Percentiles rank a stretch among this genome's conserved stretches.
Conservation (phyloP, 2,888 invertebrate genomes). For the Agelastica alni region DNA sequence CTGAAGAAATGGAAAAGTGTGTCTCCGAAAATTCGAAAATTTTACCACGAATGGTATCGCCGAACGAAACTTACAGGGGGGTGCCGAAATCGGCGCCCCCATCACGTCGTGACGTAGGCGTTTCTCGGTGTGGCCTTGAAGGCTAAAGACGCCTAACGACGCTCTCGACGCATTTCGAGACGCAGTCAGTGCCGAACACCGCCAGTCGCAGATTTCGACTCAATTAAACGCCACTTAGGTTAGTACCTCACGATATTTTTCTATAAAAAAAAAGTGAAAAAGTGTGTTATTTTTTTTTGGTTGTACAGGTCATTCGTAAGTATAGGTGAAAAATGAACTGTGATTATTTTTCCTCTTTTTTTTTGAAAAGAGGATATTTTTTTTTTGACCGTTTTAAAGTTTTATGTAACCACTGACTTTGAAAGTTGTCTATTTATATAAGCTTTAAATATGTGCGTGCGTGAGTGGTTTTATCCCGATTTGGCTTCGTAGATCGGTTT, state of each 20-base stretch:
- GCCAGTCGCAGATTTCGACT: constrained; percentile 56
- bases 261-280: constrained; percentile 13
- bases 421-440: constrained; percentile 21
- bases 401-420: constrained; percentile 26
- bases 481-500: constrained; percentile 7
- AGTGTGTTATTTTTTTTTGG: constrained; percentile 20
- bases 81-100: constrained; percentile 34
- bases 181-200: constrained; percentile 57
- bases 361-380: neutral
- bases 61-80: constrained; percentile 7
- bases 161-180: constrained; percentile 44
- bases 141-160: constrained; percentile 45
- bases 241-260: constrained; percentile 41
- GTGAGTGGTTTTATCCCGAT: constrained; percentile 10
- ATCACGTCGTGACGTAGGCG: constrained; percentile 40
- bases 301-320: constrained; percentile 26
- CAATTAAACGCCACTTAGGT: constrained; percentile 52
- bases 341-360: neutral
- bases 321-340: constrained; percentile 18
- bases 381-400: constrained; percentile 3
- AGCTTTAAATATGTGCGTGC: constrained; percentile 11
- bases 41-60: constrained; percentile 35
- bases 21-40: constrained; percentile 23
- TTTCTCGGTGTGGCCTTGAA: constrained; percentile 31
- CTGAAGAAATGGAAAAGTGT: constrained; percentile 4